These are phyloP conservation scores for Columbina picui DNA, from an alignment of 2,113 vertebrate species.

Conservation along the genomic window DNA sequence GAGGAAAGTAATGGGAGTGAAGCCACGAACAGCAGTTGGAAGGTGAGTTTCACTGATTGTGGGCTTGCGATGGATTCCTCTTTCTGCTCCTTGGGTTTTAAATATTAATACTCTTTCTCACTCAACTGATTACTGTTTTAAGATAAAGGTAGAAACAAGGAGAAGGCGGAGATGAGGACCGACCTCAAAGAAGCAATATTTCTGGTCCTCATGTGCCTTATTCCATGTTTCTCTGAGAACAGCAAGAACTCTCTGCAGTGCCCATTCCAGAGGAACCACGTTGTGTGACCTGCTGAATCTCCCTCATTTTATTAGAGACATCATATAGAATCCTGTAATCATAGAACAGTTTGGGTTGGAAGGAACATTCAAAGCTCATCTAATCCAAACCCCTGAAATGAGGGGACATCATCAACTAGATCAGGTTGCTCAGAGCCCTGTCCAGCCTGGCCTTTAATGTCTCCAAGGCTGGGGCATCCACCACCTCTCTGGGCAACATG, in stretches of 20 bases:
- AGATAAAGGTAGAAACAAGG: not conserved
- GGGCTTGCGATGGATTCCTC: not conserved
- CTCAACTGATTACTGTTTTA: not conserved
- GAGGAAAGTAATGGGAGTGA: not conserved
- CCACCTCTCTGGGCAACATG: too few species aligned
- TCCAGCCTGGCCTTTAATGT: too few species aligned
- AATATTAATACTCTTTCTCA: not conserved
- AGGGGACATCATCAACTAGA: too few species aligned
- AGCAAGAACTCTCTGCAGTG: not conserved
- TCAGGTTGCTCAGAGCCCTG: not conserved
- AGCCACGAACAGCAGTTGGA: not conserved
- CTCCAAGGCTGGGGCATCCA: too few species aligned
- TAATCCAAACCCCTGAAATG: not conserved
- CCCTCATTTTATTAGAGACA: not conserved
- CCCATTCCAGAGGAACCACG: fast-evolving
- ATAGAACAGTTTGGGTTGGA: not conserved
- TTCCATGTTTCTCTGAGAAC: not conserved
- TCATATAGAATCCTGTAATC: not conserved
- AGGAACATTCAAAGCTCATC: not conserved
- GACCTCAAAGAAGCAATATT: not conserved
- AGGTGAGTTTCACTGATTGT: not conserved
- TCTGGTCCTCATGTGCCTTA: not conserved
- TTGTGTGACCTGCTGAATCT: not conserved
- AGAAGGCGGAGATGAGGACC: not conserved
- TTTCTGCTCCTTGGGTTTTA: not conserved